Base-by-base conservation (phyloP, 2,888 invertebrate genomes). In the Oxycera nigricornis region DNA sequence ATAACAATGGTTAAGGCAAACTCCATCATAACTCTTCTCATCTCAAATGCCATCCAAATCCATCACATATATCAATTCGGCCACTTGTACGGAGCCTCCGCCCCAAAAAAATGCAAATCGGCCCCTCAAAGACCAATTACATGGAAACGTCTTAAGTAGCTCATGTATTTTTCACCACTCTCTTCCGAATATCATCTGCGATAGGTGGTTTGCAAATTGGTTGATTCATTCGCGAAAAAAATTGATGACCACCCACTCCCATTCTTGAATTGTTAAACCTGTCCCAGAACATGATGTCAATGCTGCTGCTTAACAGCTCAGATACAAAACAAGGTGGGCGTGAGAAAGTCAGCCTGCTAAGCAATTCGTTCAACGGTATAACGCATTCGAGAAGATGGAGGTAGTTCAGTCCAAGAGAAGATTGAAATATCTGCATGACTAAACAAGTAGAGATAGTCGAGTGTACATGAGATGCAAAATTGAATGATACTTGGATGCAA, bases 261-360 rank as follows among this genome's bases (percentile, higher is more conserved):
- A 55, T 55, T 55, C 11, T n/a, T 3, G 22, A 6, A 24, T 22
- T 55, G 20, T 55, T 24, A 55, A 55, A 55, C 52, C 52, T 55
- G 52, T 55, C 52, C 52, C 52, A 55, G n/a, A 55, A 55, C 52
- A 55, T 55, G 52, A 55, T 55, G 52, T 55, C 52, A 55, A 55
- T n/a, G 52, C 52, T 55, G 52, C 52, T 55, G 52, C 22, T 55
- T 55, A 55, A 55, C 52, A 55, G 52, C 52, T 55, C 22, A 3
- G 22, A 2, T 55, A 55, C 52, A 55, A 55, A 24, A 55, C 20
- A 2, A 20, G 11, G 52, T 55, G 52, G 52, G 52, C 52, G 52
- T 55, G 52, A 55, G 52, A 55, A 55, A 55, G 22, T 24, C 22
- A 55, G 52, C 52, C n/a, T n/a, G n/a, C n/a, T n/a, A n/a, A n/a